Conservation (phyloP, 2,113 vertebrate species). For the Sylvia atricapilla region DNA sequence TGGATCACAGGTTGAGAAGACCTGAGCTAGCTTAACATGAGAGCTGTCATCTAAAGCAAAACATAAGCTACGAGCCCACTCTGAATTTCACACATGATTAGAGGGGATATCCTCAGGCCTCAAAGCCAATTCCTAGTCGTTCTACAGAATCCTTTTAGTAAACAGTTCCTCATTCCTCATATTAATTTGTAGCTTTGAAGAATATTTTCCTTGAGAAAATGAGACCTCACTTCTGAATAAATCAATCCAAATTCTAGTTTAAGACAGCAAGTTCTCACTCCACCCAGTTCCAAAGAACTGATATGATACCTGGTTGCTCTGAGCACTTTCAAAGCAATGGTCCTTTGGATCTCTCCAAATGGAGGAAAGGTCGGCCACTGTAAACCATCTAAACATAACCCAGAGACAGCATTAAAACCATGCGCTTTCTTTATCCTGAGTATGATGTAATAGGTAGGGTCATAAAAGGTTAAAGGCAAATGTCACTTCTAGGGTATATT, state of each 20-base stretch:
- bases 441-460: not conserved
- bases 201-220: not conserved
- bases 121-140: not conserved
- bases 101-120: not conserved
- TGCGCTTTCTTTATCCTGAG: not conserved
- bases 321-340: not conserved
- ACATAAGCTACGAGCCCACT: not conserved
- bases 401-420: not conserved
- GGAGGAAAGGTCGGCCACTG: not conserved
- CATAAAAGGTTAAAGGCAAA: not conserved
- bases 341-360: not conserved
- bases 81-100: not conserved
- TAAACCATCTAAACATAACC: not conserved
- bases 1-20: not conserved
- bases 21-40: not conserved
- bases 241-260: not conserved
- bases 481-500: not conserved
- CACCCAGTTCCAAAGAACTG: not conserved
- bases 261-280: not conserved
- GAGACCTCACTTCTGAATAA: not conserved
- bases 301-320: not conserved
- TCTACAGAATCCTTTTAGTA: not conserved
- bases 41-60: not conserved
- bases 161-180: not conserved
- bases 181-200: not conserved